Evolutionary conservation across 2,113 vertebrate species (phyloP).

Genomic region (Plecotus auritus): DNA sequence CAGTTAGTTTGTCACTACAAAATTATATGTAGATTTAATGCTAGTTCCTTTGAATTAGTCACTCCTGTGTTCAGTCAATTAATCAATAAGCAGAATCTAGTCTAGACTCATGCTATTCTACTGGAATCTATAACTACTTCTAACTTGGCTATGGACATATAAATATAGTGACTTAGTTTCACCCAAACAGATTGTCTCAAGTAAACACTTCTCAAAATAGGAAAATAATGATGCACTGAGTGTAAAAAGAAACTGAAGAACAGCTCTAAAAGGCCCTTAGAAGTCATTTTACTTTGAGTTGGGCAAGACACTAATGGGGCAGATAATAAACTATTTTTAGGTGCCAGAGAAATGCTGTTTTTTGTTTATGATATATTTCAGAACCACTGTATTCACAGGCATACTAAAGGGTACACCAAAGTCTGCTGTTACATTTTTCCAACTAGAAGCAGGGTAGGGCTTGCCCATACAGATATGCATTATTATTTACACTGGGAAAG

Average conservation of each 20-base stretch:
- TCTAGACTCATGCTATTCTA: neutral
- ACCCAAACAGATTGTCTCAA: neutral
- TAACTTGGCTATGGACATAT: neutral
- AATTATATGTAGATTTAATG: neutral
- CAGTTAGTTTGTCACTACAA: neutral
- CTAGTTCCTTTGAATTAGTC: neutral
- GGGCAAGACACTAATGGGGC: neutral
- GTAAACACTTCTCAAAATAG: constrained; percentile 1
- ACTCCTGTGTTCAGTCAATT: neutral
- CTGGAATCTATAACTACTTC: neutral
- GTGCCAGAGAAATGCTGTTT: neutral
- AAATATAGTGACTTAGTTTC: neutral
- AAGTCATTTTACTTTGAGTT: neutral
- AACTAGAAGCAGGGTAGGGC: neutral
- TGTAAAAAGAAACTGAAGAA: neutral
- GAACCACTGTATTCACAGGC: neutral
- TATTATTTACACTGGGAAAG: neutral
- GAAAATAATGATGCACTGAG: neutral
- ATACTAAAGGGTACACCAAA: neutral
- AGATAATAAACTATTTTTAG: neutral
- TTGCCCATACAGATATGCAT: neutral
- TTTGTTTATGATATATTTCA: neutral
- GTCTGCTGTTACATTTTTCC: neutral
- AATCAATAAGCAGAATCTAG: neutral
- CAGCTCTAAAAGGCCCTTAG: neutral